Evolutionary conservation across 2,888 invertebrate species (phyloP).

Genomic region (Thumatha senex): DNA sequence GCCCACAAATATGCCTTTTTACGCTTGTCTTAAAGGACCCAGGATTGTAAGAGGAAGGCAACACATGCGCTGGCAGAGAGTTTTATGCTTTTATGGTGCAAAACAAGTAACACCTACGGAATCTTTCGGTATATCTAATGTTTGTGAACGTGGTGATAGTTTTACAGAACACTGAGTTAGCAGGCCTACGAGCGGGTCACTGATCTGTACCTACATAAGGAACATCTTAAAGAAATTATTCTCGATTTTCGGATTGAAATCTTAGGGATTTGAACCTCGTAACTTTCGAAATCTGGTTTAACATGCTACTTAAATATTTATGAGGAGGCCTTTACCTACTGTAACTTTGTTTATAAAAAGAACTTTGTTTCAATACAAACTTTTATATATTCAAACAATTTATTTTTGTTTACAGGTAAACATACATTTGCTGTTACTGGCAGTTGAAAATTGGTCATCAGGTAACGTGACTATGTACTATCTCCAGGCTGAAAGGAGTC

Average conservation of each 20-base stretch:
- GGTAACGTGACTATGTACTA: background rate
- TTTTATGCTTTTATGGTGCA: no score
- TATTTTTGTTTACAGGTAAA: constrained; percentile 26
- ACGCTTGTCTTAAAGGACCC: no score
- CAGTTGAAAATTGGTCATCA: background rate
- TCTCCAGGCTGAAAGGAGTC: no score
- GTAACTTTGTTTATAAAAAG: constrained; percentile 2
- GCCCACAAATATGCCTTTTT: no score
- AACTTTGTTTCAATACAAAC: constrained; percentile 3
- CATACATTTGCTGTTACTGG: background rate
- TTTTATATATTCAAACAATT: constrained; percentile 8
- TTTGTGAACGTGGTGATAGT: no score
- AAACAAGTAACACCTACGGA: no score
- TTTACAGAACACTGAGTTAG: no score
- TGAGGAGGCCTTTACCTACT: constrained; percentile 12
- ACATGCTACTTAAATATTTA: constrained; percentile 22
- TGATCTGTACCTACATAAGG: background rate
- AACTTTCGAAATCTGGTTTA: constrained; percentile 14
- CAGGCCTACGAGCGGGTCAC: background rate
- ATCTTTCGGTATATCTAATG: no score
- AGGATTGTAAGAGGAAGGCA: no score
- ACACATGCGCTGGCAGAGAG: no score
- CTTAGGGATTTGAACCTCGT: constrained; percentile 1
- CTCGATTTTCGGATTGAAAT: constrained; percentile 9
- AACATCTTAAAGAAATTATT: constrained; percentile 4